Evolutionary conservation across 37 sponge, comb jelly and placozoan species (phyloP), one percentile per base, ranked within the genome.

Genomic region (Ephydatia muelleri): DNA sequence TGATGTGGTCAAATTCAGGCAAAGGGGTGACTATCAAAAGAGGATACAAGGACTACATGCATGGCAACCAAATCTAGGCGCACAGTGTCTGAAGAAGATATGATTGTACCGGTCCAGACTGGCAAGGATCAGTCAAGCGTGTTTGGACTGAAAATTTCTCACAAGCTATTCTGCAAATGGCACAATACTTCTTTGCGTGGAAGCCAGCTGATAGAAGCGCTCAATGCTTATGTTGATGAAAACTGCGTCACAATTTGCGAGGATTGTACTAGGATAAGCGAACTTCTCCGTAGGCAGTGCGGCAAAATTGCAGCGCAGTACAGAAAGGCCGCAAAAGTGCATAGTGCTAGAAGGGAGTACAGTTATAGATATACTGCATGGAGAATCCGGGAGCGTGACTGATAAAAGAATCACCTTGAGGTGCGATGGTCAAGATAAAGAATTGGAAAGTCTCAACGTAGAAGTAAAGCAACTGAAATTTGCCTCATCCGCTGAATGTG

Each of bases 221-320:
- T 57, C 57, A 57, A 57, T 57, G 57, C 57, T 57, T 11, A 57
- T 57, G 57, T 57, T 57, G 57, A 57, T 19, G 57, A 57, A 57
- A 57, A 57, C 57, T 13, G 57, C 57, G 57, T 57, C 57, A 11
- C 19, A 57, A 57, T 57, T 57, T 21, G 57, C 57, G 57, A 57
- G 57, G 57, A 57, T 57, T 57, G 57, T 57, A 57, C 57, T 57
- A 57, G 57, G 57, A 57, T 57, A 19, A 57, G 57, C 57, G 57
- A 57, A 57, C 57, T 57, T 57, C 57, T 57, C 57, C 57, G 57
- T 57, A 57, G 57, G 57, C 57, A 57, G 57, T 57, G 57, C 57
- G 57, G 57, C 57, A 57, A 16, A 57, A 57, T 57, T 57, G 12
- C 57, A 57, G 57, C 57, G 57, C 6, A 57, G 57, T 57, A 57